phyloP scores from a whole-genome alignment of 2,888 invertebrate genomes.

The Ctenicera cuprea region DNA sequence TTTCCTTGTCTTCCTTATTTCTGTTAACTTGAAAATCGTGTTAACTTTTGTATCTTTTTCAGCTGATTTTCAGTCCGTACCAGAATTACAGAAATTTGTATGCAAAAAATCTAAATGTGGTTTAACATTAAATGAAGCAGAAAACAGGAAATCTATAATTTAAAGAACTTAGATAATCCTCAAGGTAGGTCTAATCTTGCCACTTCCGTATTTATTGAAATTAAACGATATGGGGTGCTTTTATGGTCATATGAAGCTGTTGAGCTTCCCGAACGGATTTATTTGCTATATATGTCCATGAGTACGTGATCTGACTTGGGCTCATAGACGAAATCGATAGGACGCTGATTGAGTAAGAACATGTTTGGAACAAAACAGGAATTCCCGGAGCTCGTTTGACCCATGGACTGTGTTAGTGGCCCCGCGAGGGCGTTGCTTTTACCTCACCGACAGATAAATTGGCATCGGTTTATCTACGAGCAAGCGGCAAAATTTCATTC shows the following conservation, averaged over 20 bases:
- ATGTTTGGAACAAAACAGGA: slow-evolving; percentile 52
- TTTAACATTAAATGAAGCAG: too few species aligned
- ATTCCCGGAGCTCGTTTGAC: slow-evolving; percentile 54
- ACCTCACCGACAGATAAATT: slow-evolving; percentile 52
- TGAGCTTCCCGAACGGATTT: slow-evolving; percentile 46
- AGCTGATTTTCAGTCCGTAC: too few species aligned
- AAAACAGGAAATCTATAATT: neutral
- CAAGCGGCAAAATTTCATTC: slow-evolving; percentile 45
- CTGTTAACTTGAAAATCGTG: too few species aligned
- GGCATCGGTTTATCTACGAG: slow-evolving; percentile 47
- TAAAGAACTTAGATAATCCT: neutral
- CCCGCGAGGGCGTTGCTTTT: slow-evolving; percentile 52
- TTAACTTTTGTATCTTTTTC: too few species aligned
- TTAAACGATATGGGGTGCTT: slow-evolving; percentile 30
- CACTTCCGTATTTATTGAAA: slow-evolving; percentile 32
- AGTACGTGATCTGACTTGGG: slow-evolving; percentile 47
- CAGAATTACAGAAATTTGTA: too few species aligned
- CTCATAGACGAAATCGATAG: slow-evolving; percentile 47
- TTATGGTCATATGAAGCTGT: slow-evolving; percentile 40
- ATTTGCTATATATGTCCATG: slow-evolving; percentile 41
- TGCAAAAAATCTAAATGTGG: too few species aligned
- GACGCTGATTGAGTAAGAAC: slow-evolving; percentile 50
- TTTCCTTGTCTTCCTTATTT: too few species aligned
- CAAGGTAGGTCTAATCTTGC: neutral
- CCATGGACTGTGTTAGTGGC: slow-evolving; percentile 49